Evolutionary conservation across 2,797 vertebrate species (phyloP), one percentile per base, ranked within the genome.

Genomic region (Momotus momota): DNA sequence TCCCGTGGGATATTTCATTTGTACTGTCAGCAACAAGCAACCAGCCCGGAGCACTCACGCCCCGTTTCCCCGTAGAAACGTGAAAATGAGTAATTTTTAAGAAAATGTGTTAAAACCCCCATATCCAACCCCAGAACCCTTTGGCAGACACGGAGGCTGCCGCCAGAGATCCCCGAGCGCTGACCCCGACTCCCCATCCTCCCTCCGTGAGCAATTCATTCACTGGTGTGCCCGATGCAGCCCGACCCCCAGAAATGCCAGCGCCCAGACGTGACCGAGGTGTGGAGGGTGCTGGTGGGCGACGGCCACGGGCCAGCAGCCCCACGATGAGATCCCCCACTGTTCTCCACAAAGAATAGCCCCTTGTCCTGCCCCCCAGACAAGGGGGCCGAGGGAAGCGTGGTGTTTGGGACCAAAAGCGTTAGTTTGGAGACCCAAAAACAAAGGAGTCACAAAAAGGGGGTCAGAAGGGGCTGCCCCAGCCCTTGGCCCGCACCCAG

Each of bases 161-260:
- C 12, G 19, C 1, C 48, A 1, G 2, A 0, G 0, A 7, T 23
- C n/a, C 64, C 84, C 0, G 0, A 57, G 75, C 17, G 0, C 80
- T 43, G 86, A 74, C 72, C 60, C 55, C 8, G 0, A 14, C 60
- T 73, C 71, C 52, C 43, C 10, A 0, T 14, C 60, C 77, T 69
- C 45, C 16, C 22, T 22, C 41, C 3, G 6, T 3, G 55, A 9
- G 1, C 14, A 31, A 23, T 29, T 55, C 35, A 16, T 35, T 55
- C 41, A 1, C 65, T 75, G 1, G 1, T 6, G 29, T 87, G 72
- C 77, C 88, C 33, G 7, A 27, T 6, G 1, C 55, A 85, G 71
- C 54, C 45, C 3, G 0, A 15, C 4, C 75, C 86, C 22, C 0
- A 3, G 13, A 90, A 93, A 87, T 66, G 81, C 62, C 90, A 55